Conservation (phyloP, 2,888 invertebrate genomes). For the Erebia ligea region DNA sequence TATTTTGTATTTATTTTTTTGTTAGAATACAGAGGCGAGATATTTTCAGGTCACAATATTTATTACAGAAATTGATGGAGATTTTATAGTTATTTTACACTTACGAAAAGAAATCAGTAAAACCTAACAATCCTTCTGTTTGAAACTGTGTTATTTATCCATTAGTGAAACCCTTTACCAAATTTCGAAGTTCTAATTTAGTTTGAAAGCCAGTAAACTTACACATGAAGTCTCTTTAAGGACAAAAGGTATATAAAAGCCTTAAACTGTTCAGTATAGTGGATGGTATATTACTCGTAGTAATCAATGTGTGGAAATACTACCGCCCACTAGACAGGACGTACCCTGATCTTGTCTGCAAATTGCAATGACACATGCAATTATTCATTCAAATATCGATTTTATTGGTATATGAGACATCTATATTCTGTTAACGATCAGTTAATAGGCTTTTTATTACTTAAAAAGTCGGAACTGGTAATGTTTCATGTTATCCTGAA, state of each 20-base stretch:
- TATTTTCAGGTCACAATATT: background rate
- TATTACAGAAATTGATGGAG: background rate
- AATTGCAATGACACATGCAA: conserved; percentile 20
- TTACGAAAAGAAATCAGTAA: background rate
- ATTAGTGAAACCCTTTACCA: background rate
- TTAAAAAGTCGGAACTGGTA: background rate
- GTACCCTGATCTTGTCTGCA: conserved; percentile 3
- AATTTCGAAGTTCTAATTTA: background rate
- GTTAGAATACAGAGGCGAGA: background rate
- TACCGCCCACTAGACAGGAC: background rate
- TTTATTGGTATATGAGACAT: conserved; percentile 1
- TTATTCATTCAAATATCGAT: conserved; percentile 20
- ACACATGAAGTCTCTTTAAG: background rate
- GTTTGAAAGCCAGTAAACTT: background rate
- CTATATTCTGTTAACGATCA: conserved; percentile 2
- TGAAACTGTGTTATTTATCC: too few relatives aligned
- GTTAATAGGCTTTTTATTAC: background rate
- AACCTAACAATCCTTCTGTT: too few relatives aligned
- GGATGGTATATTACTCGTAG: background rate
- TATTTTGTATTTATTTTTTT: conserved; percentile 18
- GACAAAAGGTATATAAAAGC: background rate
- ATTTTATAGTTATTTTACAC: background rate
- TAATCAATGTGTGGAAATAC: background rate
- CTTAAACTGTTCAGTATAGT: background rate
- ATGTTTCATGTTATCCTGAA: background rate